Base-by-base conservation (phyloP, 1,140 invertebrate genomes). In the Drosophila tsacasi region DNA sequence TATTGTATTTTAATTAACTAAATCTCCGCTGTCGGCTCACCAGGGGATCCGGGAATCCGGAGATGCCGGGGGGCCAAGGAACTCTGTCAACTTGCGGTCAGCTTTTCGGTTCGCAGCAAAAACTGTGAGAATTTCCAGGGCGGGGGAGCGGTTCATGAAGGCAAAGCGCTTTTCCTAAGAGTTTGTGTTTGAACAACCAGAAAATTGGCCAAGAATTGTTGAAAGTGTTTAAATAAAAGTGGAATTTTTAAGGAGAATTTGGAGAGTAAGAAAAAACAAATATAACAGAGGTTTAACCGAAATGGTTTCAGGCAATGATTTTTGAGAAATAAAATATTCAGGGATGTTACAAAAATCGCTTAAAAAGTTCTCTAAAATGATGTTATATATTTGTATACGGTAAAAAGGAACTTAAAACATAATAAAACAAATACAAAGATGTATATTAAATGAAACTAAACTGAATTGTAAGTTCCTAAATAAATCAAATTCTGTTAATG, bases 1-100 rank as follows among this genome's bases (percentile, higher is more conserved):
- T 84, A 87, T 89, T 87, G 84, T 87, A 76, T 89, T 87, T 87
- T 87, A 87, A 87, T 87, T 89, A 87, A 87, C 84, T 89, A 74
- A 87, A 87, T 78, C 57, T 68, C 65, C 57, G 49, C 39, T 40
- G 50, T 13, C 30, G 57, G 47, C 30, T 32, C 15, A 23, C 19
- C 19, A 25, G 35, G 35, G 35, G 32, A 35, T 35, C 32, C 12
- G 32, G 32, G 35, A 12, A 32, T 32, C 9, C 30, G 30, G 30
- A 4, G 10, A 32, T 32, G n/a, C 17, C 6, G 12, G 32, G 54
- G n/a, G 17, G 25, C 67, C 27, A 50, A 59, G 59, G 42, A 72
- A 72, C 69, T 73, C 67, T 73, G 67, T 71, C 67, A 71, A 68
- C 67, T 71, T 71, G 67, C 67, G 67, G 67, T 68, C 49, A 47